These are phyloP conservation scores for Gastracanthus pulcherrimus DNA, from an alignment of 2,888 invertebrate genomes.

Conservation along the genomic window DNA sequence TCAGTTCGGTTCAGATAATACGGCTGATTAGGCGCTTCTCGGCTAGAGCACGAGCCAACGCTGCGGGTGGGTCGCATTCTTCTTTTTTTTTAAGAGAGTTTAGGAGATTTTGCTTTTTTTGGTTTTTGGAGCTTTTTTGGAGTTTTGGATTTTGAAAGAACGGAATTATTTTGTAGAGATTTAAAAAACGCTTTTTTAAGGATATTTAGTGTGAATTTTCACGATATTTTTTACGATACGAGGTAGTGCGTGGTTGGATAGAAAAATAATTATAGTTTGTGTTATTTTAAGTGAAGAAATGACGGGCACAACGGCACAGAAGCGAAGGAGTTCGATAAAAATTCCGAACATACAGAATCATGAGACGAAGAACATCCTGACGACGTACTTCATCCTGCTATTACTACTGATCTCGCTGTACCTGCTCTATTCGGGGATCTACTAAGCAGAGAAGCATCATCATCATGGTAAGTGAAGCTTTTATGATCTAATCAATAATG, in stretches of 20 bases:
- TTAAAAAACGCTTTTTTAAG: no score
- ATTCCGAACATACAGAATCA: conserved; percentile 66
- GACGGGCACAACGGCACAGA: conserved; percentile 40
- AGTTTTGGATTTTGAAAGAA: neutral
- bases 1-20: neutral
- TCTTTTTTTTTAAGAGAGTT: neutral
- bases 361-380: conserved; percentile 84
- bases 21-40: conserved; percentile 5
- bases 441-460: conserved; percentile 66
- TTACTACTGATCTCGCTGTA: conserved; percentile 83
- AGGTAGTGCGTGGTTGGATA: neutral
- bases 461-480: conserved; percentile 63
- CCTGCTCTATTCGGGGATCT: conserved; percentile 83
- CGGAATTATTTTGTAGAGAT: neutral
- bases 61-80: conserved; percentile 40
- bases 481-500: neutral
- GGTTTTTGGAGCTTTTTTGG: neutral
- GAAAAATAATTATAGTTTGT: conserved; percentile 10
- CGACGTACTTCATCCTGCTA: conserved; percentile 85
- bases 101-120: no score
- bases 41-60: conserved; percentile 1
- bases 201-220: neutral
- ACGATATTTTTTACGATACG: neutral
- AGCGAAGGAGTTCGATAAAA: conserved; percentile 60
- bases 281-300: conserved; percentile 37